Evolutionary conservation across 2,113 vertebrate genomes (phyloP).

Genomic region (Empidonax alnorum): DNA sequence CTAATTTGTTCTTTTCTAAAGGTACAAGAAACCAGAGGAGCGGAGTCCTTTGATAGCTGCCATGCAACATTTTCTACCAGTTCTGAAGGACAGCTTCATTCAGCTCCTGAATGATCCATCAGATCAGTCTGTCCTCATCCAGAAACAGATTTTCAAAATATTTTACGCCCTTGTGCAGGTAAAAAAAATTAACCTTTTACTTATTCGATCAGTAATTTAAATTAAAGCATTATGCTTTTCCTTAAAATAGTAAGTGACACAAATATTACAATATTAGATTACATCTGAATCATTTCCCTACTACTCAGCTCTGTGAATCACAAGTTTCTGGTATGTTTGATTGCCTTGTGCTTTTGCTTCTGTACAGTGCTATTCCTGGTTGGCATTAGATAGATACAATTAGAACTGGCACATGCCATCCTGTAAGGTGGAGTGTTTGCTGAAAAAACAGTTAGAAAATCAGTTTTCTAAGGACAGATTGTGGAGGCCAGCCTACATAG

Average conservation of each 20-base stretch:
- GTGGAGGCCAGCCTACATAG: background rate
- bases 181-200: background rate
- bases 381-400: background rate
- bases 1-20: slow-evolving; percentile 66
- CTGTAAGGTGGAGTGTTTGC: background rate
- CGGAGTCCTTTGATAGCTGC: slow-evolving; percentile 93
- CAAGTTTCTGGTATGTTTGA: background rate
- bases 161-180: slow-evolving; percentile 99
- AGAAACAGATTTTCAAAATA: slow-evolving; percentile 99
- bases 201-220: background rate
- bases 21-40: slow-evolving; percentile 98
- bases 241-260: background rate
- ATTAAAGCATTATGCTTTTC: background rate
- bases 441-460: background rate
- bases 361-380: background rate
- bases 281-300: background rate
- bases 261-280: background rate
- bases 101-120: slow-evolving; percentile 92
- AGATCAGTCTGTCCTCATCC: slow-evolving; percentile 95
- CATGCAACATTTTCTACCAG: slow-evolving; percentile 98
- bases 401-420: background rate
- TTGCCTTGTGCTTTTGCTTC: background rate
- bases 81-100: slow-evolving; percentile 95
- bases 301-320: background rate
- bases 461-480: background rate